Evolutionary conservation across 2,797 vertebrate genomes (phyloP).

Genomic region (Rhodeus uyekii): DNA sequence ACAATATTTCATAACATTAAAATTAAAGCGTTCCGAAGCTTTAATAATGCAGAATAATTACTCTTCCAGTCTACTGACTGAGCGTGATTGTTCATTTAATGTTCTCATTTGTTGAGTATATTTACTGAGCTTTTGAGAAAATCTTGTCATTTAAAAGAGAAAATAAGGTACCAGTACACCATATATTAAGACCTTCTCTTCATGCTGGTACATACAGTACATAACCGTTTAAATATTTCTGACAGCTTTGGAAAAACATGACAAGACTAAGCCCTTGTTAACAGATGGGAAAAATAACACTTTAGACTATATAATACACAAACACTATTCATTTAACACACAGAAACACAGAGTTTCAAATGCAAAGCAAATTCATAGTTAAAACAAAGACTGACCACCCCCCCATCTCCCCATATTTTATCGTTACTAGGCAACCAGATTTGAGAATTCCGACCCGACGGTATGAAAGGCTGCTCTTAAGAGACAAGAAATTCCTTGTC

Average conservation of each 20-base stretch:
- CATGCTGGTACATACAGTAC: not conserved
- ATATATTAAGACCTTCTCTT: not conserved
- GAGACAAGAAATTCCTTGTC: constrained; percentile 58
- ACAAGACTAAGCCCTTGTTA: not conserved
- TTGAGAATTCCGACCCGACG: constrained; percentile 60
- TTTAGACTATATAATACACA: not conserved
- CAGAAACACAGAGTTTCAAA: constrained; percentile 31
- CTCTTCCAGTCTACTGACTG: not conserved
- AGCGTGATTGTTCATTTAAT: not conserved
- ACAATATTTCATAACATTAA: not conserved
- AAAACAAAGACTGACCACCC: constrained; percentile 57
- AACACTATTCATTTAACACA: not conserved
- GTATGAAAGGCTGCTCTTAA: constrained; percentile 58
- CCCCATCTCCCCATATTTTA: constrained; percentile 50
- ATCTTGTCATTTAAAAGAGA: not conserved
- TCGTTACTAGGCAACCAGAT: constrained; percentile 77
- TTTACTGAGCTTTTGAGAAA: not conserved
- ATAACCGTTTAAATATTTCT: not conserved
- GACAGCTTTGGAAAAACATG: not conserved
- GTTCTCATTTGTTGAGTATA: not conserved
- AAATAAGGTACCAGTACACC: not conserved
- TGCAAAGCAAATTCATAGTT: constrained; percentile 62
- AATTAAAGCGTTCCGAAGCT: not conserved
- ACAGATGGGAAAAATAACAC: not conserved
- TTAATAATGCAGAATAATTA: not conserved